These are phyloP conservation scores for Carcharodon carcharias DNA, from an alignment of 2,797 vertebrate species.

Conservation along the genomic window DNA sequence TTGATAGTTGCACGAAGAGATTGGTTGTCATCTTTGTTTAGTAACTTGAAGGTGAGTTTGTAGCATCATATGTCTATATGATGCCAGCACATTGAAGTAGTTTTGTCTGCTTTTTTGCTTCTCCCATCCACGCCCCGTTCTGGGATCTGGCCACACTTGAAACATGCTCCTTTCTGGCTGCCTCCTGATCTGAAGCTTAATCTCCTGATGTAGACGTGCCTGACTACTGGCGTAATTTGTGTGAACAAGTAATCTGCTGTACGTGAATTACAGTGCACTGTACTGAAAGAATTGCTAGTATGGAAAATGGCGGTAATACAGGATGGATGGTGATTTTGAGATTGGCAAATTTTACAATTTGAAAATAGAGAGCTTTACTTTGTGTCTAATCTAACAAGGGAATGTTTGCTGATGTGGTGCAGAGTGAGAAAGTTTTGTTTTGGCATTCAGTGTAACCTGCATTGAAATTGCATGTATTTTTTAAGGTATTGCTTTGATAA, in stretches of 20 bases:
- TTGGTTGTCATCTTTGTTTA: background rate
- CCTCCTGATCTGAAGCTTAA: background rate
- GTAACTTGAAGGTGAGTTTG: background rate
- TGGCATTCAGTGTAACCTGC: no score
- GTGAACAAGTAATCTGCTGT: background rate
- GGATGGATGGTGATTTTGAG: background rate
- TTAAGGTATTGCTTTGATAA: no score
- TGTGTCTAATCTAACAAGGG: background rate
- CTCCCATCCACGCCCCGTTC: background rate
- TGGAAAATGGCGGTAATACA: background rate
- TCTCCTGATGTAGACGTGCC: background rate
- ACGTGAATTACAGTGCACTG: background rate
- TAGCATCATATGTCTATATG: background rate
- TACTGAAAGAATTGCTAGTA: background rate
- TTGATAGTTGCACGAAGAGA: background rate
- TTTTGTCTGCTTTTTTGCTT: background rate
- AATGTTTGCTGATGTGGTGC: background rate
- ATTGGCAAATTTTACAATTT: background rate
- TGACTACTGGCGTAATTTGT: background rate
- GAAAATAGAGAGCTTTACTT: background rate
- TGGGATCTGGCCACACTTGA: background rate
- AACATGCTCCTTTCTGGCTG: background rate
- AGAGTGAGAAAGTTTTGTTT: background rate
- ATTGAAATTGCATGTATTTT: no score
- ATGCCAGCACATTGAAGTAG: background rate